These are phyloP conservation scores for Saxicola maurus DNA, from an alignment of 2,797 vertebrate species.

Conservation along the genomic window DNA sequence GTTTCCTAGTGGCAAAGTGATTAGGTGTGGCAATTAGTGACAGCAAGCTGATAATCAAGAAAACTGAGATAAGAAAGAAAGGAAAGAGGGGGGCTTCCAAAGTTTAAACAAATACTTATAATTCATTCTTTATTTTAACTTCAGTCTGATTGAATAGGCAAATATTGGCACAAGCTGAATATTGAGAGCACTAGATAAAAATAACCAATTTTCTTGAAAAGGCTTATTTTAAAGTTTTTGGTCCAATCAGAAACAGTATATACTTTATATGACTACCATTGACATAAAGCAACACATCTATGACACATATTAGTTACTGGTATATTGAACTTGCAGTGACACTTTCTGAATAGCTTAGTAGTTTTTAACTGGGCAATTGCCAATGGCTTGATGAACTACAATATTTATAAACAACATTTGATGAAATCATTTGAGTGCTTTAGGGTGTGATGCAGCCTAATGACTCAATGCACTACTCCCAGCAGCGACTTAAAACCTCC, in stretches of 20 bases:
- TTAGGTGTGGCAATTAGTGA: background rate
- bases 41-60: background rate
- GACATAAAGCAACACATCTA: background rate
- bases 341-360: background rate
- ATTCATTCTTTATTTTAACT: slow-evolving; percentile 15
- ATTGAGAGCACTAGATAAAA: background rate
- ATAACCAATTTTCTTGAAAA: background rate
- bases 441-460: background rate
- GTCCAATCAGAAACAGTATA: background rate
- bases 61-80: slow-evolving; percentile 3
- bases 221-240: background rate
- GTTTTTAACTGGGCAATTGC: background rate
- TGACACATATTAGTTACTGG: background rate
- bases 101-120: slow-evolving; percentile 29
- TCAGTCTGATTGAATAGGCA: background rate
- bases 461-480: background rate
- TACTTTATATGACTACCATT: background rate
- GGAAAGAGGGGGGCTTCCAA: background rate
- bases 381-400: background rate
- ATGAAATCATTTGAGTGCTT: background rate
- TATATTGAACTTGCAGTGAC: background rate
- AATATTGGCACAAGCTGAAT: slow-evolving; percentile 28
- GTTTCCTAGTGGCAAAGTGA: slow-evolving; percentile 11
- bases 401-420: background rate
- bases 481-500: background rate